These are phyloP conservation scores for Clivina fossor DNA, from an alignment of 2,888 invertebrate species.

Conservation along the genomic window DNA sequence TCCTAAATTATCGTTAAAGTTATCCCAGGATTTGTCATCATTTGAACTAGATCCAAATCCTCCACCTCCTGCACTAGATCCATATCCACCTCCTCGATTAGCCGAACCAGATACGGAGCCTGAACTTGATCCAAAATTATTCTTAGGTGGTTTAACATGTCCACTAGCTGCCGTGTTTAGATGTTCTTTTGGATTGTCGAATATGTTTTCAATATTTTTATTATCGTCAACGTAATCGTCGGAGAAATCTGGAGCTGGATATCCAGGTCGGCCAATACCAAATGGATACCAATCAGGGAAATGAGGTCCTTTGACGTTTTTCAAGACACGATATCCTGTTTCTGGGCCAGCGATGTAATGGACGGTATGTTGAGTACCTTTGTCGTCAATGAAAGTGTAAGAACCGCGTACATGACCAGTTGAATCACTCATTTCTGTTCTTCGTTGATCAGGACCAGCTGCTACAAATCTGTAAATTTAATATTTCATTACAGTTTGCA, in stretches of 20 bases:
- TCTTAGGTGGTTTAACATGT: constrained; percentile 54
- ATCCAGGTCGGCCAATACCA: constrained; percentile 53
- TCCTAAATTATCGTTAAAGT: constrained; percentile 34
- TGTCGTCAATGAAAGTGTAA: constrained; percentile 77
- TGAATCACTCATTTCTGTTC: constrained; percentile 72
- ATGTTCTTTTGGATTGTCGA: constrained; percentile 55
- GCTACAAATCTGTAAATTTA: constrained; percentile 64
- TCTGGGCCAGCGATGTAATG: constrained; percentile 79
- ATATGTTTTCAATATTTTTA: constrained; percentile 39
- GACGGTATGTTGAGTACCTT: constrained; percentile 74
- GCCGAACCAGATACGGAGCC: constrained; percentile 3
- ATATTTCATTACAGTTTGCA: constrained; percentile 1
- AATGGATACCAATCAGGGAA: constrained; percentile 62
- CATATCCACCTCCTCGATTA: constrained; percentile 28
- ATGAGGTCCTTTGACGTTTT: constrained; percentile 69
- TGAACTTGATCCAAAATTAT: constrained; percentile 14
- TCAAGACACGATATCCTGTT: constrained; percentile 74
- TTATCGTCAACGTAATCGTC: constrained; percentile 34
- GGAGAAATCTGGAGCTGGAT: constrained; percentile 38
- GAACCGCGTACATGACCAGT: constrained; percentile 74
- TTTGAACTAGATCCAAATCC: constrained; percentile 33
- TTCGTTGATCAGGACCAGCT: constrained; percentile 74
- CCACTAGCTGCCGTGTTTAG: constrained; percentile 61
- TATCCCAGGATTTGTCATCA: constrained; percentile 34
- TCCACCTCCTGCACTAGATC: constrained; percentile 28